Evolutionary conservation across 2,888 invertebrate genomes (phyloP).

Genomic region (Calameuta pallipes): DNA sequence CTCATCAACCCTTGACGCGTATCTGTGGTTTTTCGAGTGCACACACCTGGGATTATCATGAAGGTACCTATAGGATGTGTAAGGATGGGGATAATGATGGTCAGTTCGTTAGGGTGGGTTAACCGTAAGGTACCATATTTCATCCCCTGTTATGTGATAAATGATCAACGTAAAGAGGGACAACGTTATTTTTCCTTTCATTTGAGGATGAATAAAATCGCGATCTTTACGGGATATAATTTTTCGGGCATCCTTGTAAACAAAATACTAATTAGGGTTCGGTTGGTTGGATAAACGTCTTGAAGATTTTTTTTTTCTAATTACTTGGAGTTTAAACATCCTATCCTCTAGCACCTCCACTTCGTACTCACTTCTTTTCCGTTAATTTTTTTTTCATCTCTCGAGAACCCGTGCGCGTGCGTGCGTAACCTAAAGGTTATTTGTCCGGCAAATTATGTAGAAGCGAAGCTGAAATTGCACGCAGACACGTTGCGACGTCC

Average conservation of each 20-base stretch:
- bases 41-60: neutral
- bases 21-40: neutral
- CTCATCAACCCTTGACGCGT: neutral
- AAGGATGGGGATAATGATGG: neutral
- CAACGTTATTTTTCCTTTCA: neutral
- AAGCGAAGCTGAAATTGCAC: neutral
- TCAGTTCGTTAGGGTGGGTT: neutral
- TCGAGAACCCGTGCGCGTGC: no score
- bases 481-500: neutral
- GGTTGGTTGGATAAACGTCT: neutral
- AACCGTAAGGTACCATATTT: neutral
- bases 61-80: neutral
- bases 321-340: neutral
- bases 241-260: neutral
- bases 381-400: neutral
- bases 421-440: neutral
- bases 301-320: neutral
- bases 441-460: neutral
- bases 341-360: neutral
- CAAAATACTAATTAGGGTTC: neutral
- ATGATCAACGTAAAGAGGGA: neutral
- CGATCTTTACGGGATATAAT: neutral
- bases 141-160: neutral
- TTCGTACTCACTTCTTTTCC: neutral
- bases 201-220: neutral